Evolutionary conservation across 37 sponge, comb jelly and placozoan species (phyloP).

Genomic region (Amphimedon queenslandica): DNA sequence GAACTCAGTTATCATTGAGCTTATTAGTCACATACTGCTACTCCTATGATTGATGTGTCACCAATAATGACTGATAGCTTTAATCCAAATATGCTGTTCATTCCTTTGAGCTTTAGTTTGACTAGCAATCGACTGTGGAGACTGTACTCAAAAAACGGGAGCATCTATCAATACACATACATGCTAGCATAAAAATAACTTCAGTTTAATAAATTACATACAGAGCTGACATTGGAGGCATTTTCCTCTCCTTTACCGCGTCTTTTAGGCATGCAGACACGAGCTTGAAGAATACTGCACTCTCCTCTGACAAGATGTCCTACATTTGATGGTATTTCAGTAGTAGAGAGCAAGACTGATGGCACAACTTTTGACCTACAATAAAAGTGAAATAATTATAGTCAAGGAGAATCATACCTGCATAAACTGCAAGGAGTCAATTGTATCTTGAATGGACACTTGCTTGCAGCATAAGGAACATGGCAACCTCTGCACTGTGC

Average conservation of each 20-base stretch:
- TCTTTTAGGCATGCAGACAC: constrained; percentile 51
- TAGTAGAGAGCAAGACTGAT: constrained; percentile 62
- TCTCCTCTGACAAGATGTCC: constrained; percentile 32
- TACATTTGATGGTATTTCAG: constrained; percentile 37
- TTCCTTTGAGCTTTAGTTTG: constrained; percentile 60
- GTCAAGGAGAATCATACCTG: not conserved
- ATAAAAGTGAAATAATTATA: not conserved
- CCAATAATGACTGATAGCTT: constrained; percentile 54
- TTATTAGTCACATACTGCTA: constrained; percentile 52
- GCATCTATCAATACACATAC: constrained; percentile 33
- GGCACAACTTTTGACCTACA: constrained; percentile 42
- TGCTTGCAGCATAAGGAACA: constrained; percentile 35
- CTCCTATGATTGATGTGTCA: constrained; percentile 55
- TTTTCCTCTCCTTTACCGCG: constrained; percentile 62
- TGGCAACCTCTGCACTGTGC: constrained; percentile 32
- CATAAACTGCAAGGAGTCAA: constrained; percentile 32
- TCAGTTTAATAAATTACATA: not conserved
- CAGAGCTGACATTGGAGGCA: constrained; percentile 49
- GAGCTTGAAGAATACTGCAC: constrained; percentile 60
- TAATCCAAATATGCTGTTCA: constrained; percentile 73
- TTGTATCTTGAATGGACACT: constrained; percentile 36
- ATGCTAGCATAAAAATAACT: no score
- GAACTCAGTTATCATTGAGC: not conserved
- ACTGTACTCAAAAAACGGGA: constrained; percentile 77
- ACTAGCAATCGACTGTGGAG: constrained; percentile 60